These are phyloP conservation scores for Rutilus rutilus DNA, from an alignment of 2,113 vertebrate species.

Conservation along the genomic window DNA sequence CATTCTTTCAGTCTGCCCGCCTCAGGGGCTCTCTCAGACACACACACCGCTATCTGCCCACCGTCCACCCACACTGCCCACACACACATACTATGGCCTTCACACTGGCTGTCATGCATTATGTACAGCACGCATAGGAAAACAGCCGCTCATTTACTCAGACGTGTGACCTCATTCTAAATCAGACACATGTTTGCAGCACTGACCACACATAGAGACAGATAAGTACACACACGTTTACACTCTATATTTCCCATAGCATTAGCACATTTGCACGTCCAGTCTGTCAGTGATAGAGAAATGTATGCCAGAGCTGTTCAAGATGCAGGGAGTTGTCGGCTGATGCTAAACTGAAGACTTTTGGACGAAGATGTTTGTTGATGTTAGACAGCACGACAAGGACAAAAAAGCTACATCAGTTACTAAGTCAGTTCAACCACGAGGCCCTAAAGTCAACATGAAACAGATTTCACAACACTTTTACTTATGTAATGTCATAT, in stretches of 20 bases:
- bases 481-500: background rate
- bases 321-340: background rate
- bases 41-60: slow-evolving; percentile 12
- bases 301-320: background rate
- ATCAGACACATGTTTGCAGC: slow-evolving; percentile 16
- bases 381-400: background rate
- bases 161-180: slow-evolving; percentile 40
- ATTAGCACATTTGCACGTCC: slow-evolving; percentile 18
- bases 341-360: background rate
- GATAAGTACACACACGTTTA: slow-evolving; percentile 31
- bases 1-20: slow-evolving; percentile 33
- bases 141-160: slow-evolving; percentile 21
- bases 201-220: slow-evolving; percentile 42
- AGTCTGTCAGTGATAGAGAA: background rate
- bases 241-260: slow-evolving; percentile 25
- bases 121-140: slow-evolving; percentile 12
- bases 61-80: background rate
- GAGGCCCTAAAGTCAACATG: slow-evolving; percentile 17
- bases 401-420: slow-evolving; percentile 9
- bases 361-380: background rate
- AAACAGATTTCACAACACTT: background rate
- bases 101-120: slow-evolving; percentile 36
- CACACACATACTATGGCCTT: slow-evolving; percentile 21
- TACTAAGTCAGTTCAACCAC: background rate
- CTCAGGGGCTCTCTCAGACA: slow-evolving; percentile 55